Conservation (phyloP, 2,888 invertebrate genomes). For the Orgyia antiqua region DNA sequence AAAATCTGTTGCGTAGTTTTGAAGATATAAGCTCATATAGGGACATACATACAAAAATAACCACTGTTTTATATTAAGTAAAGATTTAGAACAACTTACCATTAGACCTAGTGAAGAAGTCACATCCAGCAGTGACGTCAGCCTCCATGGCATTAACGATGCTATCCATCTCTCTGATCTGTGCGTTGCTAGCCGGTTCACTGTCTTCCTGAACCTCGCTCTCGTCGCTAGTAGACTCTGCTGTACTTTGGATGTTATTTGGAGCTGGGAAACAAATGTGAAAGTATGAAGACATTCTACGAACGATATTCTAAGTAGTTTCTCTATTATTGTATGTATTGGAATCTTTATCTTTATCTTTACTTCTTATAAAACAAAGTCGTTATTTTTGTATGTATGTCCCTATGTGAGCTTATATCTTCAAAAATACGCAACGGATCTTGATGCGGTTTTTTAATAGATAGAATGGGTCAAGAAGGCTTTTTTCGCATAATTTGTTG, state of each 20-base stretch:
- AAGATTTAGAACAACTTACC: conserved; percentile 34
- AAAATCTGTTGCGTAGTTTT: no score
- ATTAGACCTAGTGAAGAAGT: conserved; percentile 40
- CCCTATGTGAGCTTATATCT: no score
- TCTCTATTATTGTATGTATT: no score
- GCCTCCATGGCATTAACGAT: conserved; percentile 81
- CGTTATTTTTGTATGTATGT: no score
- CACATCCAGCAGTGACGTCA: conserved; percentile 62
- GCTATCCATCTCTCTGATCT: conserved; percentile 68
- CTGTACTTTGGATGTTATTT: conserved; percentile 21
- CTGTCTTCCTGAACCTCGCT: conserved; percentile 41
- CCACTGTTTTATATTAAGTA: no score
- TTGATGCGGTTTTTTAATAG: not conserved
- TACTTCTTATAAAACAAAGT: not conserved
- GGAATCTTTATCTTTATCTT: not conserved
- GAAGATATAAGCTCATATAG: no score
- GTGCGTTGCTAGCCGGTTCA: conserved; percentile 56
- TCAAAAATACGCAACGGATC: not conserved
- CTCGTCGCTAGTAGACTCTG: conserved; percentile 52
- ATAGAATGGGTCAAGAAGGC: no score
- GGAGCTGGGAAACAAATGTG: conserved; percentile 22
- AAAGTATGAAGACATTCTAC: not conserved
- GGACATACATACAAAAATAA: no score
- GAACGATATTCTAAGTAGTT: not conserved
- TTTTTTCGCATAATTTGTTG: no score